These are phyloP conservation scores for Gobionotothen gibberifrons DNA, from an alignment of 2,797 vertebrate species.

Conservation along the genomic window DNA sequence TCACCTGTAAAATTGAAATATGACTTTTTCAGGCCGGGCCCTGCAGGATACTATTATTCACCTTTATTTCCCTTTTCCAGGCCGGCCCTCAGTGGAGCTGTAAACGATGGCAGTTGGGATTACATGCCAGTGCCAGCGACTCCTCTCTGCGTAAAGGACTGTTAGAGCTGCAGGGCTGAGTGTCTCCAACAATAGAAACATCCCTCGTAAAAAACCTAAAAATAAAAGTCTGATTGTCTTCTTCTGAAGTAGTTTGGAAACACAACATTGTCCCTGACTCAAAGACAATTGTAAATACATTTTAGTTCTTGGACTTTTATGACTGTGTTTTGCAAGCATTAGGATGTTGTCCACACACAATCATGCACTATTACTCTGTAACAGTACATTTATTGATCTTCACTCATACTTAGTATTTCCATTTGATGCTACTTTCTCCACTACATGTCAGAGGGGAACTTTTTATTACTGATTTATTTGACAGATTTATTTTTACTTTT, in stretches of 20 bases:
- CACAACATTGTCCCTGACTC: background rate
- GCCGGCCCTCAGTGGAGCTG: constrained; percentile 49
- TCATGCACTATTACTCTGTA: background rate
- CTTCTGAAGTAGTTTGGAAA: background rate
- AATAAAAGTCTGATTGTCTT: background rate
- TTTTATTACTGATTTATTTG: background rate
- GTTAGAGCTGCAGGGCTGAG: background rate
- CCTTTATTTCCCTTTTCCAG: constrained; percentile 56
- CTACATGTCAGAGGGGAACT: background rate
- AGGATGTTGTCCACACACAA: background rate
- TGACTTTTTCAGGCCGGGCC: constrained; percentile 42
- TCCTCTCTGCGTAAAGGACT: constrained; percentile 42
- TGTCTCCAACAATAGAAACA: constrained; percentile 18
- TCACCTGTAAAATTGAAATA: constrained; percentile 49
- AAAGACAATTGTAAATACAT: background rate
- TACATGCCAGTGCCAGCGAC: constrained; percentile 58
- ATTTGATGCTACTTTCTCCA: background rate
- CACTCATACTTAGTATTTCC: background rate
- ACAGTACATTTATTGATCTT: background rate
- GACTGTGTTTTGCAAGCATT: background rate
- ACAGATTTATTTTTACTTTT: background rate
- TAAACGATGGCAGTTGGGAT: constrained; percentile 62
- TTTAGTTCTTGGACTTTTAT: background rate
- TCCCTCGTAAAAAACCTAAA: background rate
- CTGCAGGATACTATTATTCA: constrained; percentile 59